Evolutionary conservation across 2,113 vertebrate genomes (phyloP), one percentile per base, ranked within the genome.

Genomic region (Seriola rivoliana): DNA sequence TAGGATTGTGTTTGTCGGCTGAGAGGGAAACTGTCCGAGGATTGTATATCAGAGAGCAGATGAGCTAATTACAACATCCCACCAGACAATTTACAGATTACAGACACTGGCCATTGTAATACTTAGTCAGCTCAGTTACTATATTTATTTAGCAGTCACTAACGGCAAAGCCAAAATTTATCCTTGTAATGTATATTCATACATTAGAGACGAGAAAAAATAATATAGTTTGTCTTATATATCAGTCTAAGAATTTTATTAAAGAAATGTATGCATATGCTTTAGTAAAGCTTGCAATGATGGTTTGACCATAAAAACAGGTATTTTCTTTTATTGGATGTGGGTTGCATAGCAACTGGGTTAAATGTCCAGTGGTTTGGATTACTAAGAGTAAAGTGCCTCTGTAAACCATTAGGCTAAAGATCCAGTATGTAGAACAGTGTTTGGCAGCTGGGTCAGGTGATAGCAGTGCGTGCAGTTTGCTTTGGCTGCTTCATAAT

Each of bases 401-500:
- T 96, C 96, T 97, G 96, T 94, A 95, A 96, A 96, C 94, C 94
- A 95, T 97, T 96, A 80, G 55, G 50, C 63, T 73, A 93, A 82
- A 94, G 94, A 95, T 92, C 94, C 89, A 88, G 94, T 92, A 88
- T 96, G 94, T 92, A 94, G 95, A 96, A 96, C 95, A 93, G 92
- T 94, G 92, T 96, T 95, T 96, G 96, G 95, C 96, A 96, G 94
- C 94, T 92, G 89, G 93, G 94, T 96, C 95, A 97, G 96, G 96
- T 96, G 95, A 95, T 94, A 95, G 95, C 94, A 95, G 89, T 95
- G 94, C 91, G 92, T 94, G 93, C 94, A 95, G 94, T 95, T 96
- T 96, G 95, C 96, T 96, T 96, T 95, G 94, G 96, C 95, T 96
- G 95, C 96, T 95, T 96, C 94, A 95, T 95, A 96, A 97, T 97